Base-by-base conservation (phyloP, 2,797 vertebrate species). In the Podarcis siculus region DNA sequence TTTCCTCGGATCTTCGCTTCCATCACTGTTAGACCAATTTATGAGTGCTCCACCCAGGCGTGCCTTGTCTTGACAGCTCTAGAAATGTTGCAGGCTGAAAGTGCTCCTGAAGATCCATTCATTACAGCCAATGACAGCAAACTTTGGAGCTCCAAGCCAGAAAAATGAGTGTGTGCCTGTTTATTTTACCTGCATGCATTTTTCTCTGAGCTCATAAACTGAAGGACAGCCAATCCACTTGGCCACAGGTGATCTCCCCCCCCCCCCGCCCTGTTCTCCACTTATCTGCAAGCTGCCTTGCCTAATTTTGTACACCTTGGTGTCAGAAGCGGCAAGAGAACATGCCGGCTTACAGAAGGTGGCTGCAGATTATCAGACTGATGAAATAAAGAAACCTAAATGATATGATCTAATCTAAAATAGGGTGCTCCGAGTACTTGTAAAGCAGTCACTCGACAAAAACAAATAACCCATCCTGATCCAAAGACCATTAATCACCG, bases 401-500 rank as follows among this genome's bases (percentile, higher is more conserved):
- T 73, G 75, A 82, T 30, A 79, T 3, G 73, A 90, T 45, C 86
- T 93, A 91, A 83, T 72, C 21, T 89, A 83, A 84, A 81, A 87
- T 61, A 71, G 86, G 37, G 55, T 55, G 82, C 79, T 27, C 4
- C 19, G 76, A 55, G 49, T 42, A 75, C 10, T 88, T 82, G 32
- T 58, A 73, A 81, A 91, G 67, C 21, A 90, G 77, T 8, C 64
- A 78, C 3, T 15, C 7, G 61, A 0, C 19, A 5, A 83, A 91
- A 93, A 92, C 77, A 89, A 91, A 92, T 71, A 55, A 61, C 45
- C 39, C 0, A 1, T 13, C 69, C 91, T 93, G 86, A 78, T 88
- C 69, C 75, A 84, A 85, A 27, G 85, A 69, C 0, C 78, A 89
- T 87, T 90, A 88, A 88, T 90, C 92, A 92, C 69, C 82, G 80